Base-by-base conservation (phyloP, 2,113 vertebrate species). In the Thamnaconus septentrionalis region DNA sequence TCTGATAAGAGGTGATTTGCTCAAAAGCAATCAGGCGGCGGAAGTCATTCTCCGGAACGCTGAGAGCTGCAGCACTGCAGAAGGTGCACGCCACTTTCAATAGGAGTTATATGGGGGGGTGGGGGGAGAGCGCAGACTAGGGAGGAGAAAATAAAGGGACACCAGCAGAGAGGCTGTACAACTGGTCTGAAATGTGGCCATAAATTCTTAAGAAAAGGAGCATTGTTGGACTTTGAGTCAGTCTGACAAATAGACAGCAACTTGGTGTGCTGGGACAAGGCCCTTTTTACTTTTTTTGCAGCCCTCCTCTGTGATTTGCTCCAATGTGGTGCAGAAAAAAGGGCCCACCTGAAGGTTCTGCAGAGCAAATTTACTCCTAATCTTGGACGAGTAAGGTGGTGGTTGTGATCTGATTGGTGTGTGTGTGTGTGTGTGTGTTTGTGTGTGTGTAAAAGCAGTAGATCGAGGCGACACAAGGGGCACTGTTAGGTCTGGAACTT, bases 11-110 rank as follows among this genome's bases (percentile, higher is more conserved):
- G 55, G 44, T 56, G 42, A 68, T 70, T 64, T 69, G 49, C 41
- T 62, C 59, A 51, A 10, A 56, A 56, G 59, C 66, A 65, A 45
- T 18, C 12, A 70, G 56, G 64, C 48, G 9, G 40, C 43, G 53
- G 12, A 46, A 56, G 59, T 61, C 12, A 5, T 6, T 62, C 45
- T 31, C 18, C 18, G 18, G 18, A 31, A 31, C 18, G 18, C 18
- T 31, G 18, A 31, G 18, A 31, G 18, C 18, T 18, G 56, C 31
- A 47, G 5, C 31, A 59, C 11, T 42, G 52, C 4, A 6, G 42
- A 12, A 48, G 7, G 7, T 53, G 48, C 18, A 45, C 10, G 2
- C 1, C 18, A 31, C 18, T 31, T 31, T 31, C 18, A 31, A 31
- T 31, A 31, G 18, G 18, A 31, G 18, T 31, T 31, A n/a, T n/a